These are phyloP conservation scores for Periplaneta americana DNA, from an alignment of 1,140 invertebrate genomes.

Conservation along the genomic window DNA sequence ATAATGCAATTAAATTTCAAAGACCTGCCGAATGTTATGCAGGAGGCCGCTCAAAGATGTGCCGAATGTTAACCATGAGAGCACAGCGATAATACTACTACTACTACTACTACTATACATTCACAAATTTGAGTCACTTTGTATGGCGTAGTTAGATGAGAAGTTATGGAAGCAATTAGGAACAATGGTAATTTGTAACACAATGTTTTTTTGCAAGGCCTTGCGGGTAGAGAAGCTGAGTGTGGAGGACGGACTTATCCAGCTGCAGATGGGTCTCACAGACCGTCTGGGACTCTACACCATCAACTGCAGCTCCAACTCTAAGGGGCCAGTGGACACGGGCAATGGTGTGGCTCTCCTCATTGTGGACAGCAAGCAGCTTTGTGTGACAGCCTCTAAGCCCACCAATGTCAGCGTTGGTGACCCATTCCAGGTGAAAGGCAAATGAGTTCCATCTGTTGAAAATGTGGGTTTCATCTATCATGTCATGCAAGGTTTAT, in stretches of 20 bases:
- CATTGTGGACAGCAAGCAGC: constrained; percentile 11
- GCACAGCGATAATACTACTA: no score
- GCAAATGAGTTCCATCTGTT: neutral
- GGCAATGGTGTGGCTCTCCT: neutral
- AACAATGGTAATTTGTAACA: no score
- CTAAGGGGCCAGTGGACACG: neutral
- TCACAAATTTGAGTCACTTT: no score
- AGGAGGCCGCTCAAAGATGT: no score
- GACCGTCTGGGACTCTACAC: neutral
- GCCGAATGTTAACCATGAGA: no score
- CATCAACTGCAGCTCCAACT: constrained; percentile 1
- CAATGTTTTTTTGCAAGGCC: no score
- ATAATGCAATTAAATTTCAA: no score
- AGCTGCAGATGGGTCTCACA: constrained; percentile 1
- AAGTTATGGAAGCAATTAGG: no score
- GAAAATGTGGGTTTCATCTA: neutral
- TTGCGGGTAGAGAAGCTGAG: constrained; percentile 1
- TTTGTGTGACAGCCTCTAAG: constrained; percentile 1
- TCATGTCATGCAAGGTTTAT: neutral
- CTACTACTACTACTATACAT: no score
- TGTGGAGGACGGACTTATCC: constrained; percentile 15
- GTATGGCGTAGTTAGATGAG: no score
- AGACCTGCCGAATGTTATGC: no score
- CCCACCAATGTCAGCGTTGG: neutral
- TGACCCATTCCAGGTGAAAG: neutral